Base-by-base conservation (phyloP, 2,888 invertebrate genomes). In the Nomada lathburiana region DNA sequence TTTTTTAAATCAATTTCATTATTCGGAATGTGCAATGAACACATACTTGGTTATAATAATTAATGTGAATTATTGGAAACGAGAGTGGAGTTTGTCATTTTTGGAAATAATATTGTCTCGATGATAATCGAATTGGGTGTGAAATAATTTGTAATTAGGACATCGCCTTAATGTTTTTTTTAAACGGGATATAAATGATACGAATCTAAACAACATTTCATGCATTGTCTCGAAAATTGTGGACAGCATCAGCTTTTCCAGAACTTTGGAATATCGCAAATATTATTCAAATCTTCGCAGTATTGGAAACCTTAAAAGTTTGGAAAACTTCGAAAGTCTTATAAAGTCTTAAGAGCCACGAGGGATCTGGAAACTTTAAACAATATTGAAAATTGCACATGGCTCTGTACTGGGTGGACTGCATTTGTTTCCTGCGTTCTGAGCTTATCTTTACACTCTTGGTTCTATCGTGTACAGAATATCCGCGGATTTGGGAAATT, bases 221-320 rank as follows among this genome's bases (percentile, higher is more conserved):
- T 60, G 1, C 42, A 53, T 71, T 62, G 47, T 67, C 26, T 80
- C 20, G 16, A 26, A 55, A 65, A 80, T 26, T 67, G 44, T 67
- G 64, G 36, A 80, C 60, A 50, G 60, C 18, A 13, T 36, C n/a
- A 20, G 42, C 53, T 50, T 63, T 47, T 59, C 52, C 11, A n/a
- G 23, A 73, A 73, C 73, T 80, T 80, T 47, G 36, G 47, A 81
- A 64, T 64, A 69, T 26, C 23, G 68, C 44, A 63, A 81, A 81
- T 81, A 80, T 81, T 81, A 80, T 81, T 80, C 73, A 80, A 81
- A 81, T 81, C 63, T 69, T 42, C 63, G 5, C 59, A 59, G 59
- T 73, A 80, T 73, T 59, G 69, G 44, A 36, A 36, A 36, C 36
- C 36, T 36, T 36, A 36, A 36, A 36, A 36, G 36, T 36, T 36